These are phyloP conservation scores for Anolis sagrei DNA, from an alignment of 2,113 vertebrate genomes.

Conservation along the genomic window DNA sequence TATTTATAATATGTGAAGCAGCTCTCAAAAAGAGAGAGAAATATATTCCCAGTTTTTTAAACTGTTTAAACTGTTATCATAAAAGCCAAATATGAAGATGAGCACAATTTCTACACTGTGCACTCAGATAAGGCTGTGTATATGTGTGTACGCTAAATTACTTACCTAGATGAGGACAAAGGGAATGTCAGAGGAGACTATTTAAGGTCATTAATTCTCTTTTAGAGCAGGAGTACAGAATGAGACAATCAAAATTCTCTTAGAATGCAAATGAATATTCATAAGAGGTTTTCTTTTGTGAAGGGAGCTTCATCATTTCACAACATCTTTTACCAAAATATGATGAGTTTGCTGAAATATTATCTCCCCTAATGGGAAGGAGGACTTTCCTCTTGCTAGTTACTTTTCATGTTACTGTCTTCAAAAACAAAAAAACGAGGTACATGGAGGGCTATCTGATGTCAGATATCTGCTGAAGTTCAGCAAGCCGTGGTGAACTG, in stretches of 20 bases:
- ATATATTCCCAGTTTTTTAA: background rate
- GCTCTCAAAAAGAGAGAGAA: background rate
- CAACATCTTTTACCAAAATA: conserved; percentile 57
- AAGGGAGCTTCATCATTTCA: conserved; percentile 51
- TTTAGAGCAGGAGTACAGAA: conserved; percentile 39
- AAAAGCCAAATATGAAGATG: conserved; percentile 19
- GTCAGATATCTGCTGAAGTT: conserved; percentile 11
- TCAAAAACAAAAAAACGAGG: background rate
- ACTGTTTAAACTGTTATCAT: background rate
- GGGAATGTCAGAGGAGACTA: conserved; percentile 64
- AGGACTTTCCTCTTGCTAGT: background rate
- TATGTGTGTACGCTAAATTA: conserved; percentile 55
- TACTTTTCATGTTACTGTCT: background rate
- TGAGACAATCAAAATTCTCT: conserved; percentile 66
- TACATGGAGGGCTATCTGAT: background rate
- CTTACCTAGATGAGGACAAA: conserved; percentile 59
- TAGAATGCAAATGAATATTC: conserved; percentile 68
- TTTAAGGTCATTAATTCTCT: conserved; percentile 71
- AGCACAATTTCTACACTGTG: conserved; percentile 42
- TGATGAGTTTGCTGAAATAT: conserved; percentile 36
- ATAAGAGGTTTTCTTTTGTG: conserved; percentile 64
- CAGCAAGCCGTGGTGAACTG: background rate
- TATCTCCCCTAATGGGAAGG: conserved; percentile 37
- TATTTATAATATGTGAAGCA: background rate
- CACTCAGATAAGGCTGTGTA: conserved; percentile 23